Conservation (phyloP, 2,113 vertebrate genomes). For the Xiphias gladius region DNA sequence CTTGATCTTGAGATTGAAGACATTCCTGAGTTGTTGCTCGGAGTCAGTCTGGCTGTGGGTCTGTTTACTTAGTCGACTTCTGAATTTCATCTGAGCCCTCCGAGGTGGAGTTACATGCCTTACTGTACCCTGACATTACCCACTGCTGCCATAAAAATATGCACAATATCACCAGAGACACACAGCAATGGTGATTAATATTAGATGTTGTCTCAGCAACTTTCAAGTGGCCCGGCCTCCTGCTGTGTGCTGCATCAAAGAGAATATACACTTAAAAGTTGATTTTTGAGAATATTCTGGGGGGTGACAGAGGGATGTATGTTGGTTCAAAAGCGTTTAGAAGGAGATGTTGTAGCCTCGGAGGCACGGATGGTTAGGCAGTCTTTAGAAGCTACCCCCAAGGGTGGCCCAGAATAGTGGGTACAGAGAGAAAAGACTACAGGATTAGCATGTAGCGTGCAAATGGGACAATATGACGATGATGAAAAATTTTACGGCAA, state of each 20-base stretch:
- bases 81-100: constrained; percentile 7
- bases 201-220: constrained; percentile 77
- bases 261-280: constrained; percentile 77
- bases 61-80: constrained; percentile 36
- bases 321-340: constrained; percentile 81
- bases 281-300: constrained; percentile 68
- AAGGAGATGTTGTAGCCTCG: constrained; percentile 67
- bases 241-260: constrained; percentile 80
- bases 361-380: constrained; percentile 61
- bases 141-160: constrained; percentile 22
- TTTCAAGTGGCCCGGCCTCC: constrained; percentile 73
- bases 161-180: constrained; percentile 56
- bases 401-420: constrained; percentile 65
- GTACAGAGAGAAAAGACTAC: constrained; percentile 51
- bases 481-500: constrained; percentile 75
- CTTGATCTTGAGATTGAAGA: constrained; percentile 1
- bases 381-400: constrained; percentile 61
- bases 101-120: constrained; percentile 4
- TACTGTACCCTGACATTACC: constrained; percentile 18
- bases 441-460: constrained; percentile 73
- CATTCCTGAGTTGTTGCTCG: neutral
- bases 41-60: neutral
- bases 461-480: constrained; percentile 68
- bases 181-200: constrained; percentile 72
- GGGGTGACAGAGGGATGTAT: constrained; percentile 75